These are phyloP conservation scores for Alcis repandata DNA, from an alignment of 2,888 invertebrate genomes.

Conservation along the genomic window DNA sequence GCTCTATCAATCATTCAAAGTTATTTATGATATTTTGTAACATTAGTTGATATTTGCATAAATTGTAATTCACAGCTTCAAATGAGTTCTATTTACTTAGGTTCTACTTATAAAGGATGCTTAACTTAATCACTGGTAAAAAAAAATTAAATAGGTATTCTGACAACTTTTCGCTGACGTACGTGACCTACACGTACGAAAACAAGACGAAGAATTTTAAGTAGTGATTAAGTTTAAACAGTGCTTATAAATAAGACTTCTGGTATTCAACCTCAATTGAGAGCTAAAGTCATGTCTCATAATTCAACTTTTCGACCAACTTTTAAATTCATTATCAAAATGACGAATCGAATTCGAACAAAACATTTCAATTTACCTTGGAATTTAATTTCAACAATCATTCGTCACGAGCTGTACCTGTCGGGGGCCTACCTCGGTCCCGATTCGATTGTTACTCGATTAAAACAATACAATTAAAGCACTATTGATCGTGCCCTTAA, in stretches of 20 bases:
- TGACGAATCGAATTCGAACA: conserved; percentile 24
- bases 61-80: no score
- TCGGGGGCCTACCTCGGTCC: conserved; percentile 33
- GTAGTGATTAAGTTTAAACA: no score
- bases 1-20: conserved; percentile 20
- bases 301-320: not conserved
- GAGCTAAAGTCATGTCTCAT: not conserved
- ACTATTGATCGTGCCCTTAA: conserved; percentile 49
- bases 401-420: conserved; percentile 36
- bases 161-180: no score
- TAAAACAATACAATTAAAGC: conserved; percentile 48
- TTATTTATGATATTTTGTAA: conserved; percentile 3
- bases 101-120: no score
- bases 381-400: conserved; percentile 39
- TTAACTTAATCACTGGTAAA: no score
- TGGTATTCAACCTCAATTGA: no score
- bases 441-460: conserved; percentile 42
- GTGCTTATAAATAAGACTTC: no score
- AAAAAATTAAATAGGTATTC: no score
- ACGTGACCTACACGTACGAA: no score
- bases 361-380: conserved; percentile 38
- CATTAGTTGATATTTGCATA: conserved; percentile 2
- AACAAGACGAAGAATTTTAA: no score
- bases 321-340: conserved; percentile 22
- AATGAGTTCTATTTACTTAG: no score